phyloP scores from a whole-genome alignment of 2,113 vertebrate genomes.

The Brachypodius melanocephalos region DNA sequence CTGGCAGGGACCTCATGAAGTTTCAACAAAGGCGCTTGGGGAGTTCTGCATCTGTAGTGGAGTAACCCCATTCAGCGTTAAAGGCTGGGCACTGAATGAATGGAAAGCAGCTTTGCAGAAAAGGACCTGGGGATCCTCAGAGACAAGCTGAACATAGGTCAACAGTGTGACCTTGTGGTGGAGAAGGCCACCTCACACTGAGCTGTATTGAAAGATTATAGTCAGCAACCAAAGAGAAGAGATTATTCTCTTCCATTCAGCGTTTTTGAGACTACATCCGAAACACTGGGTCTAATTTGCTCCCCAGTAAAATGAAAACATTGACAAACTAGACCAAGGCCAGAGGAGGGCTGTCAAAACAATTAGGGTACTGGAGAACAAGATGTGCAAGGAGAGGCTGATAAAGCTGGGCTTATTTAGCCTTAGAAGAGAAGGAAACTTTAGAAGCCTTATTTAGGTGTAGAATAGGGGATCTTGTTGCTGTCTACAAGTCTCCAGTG shows the following conservation, averaged over 20 bases:
- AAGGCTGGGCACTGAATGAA: background rate
- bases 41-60: background rate
- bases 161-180: slow-evolving; percentile 15
- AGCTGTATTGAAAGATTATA: background rate
- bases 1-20: background rate
- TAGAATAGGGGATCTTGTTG: background rate
- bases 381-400: background rate
- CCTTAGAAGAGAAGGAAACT: background rate
- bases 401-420: slow-evolving; percentile 8
- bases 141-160: slow-evolving; percentile 14
- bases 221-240: background rate
- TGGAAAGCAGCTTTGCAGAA: background rate
- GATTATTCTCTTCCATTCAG: background rate
- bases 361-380: background rate
- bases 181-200: background rate
- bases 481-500: background rate
- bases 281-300: background rate
- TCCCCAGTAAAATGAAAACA: slow-evolving; percentile 15
- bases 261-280: background rate
- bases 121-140: background rate
- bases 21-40: background rate
- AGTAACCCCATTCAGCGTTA: background rate
- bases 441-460: background rate
- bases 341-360: slow-evolving; percentile 35
- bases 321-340: slow-evolving; percentile 11